Conservation (phyloP, 1,140 invertebrate genomes). For the Rhopalosiphum maidis region DNA sequence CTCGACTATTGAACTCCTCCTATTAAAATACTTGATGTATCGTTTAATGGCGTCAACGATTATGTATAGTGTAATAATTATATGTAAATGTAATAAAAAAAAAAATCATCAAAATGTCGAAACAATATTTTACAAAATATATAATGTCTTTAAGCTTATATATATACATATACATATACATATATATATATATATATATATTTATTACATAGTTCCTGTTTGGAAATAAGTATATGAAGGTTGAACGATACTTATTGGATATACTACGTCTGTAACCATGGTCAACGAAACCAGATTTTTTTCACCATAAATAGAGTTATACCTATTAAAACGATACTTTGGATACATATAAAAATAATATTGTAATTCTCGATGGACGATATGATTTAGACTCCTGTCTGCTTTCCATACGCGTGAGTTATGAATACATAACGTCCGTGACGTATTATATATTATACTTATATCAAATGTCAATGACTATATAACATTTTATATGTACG, state of each 20-base stretch:
- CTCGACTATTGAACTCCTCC: background rate
- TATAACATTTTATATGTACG: background rate
- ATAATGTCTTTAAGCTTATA: background rate
- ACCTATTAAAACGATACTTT: background rate
- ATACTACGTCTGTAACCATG: slow-evolving; percentile 5
- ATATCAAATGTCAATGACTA: background rate
- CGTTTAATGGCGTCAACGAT: background rate
- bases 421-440: background rate
- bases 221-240: slow-evolving; percentile 3
- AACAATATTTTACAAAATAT: background rate
- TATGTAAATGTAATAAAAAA: background rate
- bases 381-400: background rate
- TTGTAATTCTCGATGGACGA: background rate
- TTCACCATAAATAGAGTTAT: slow-evolving; percentile 31
- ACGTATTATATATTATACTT: background rate
- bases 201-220: background rate
- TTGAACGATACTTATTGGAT: slow-evolving; percentile 1
- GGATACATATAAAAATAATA: background rate
- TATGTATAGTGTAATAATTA: background rate
- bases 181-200: too few species aligned
- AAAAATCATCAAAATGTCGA: slow-evolving; percentile 25
- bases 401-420: background rate
- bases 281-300: slow-evolving; percentile 39
- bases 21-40: background rate
- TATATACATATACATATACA: too few species aligned